Percentiles rank a stretch among this genome's conserved stretches.
Evolutionary conservation across 2,113 vertebrate species (phyloP).

Genomic region (Pangasianodon gigas): DNA sequence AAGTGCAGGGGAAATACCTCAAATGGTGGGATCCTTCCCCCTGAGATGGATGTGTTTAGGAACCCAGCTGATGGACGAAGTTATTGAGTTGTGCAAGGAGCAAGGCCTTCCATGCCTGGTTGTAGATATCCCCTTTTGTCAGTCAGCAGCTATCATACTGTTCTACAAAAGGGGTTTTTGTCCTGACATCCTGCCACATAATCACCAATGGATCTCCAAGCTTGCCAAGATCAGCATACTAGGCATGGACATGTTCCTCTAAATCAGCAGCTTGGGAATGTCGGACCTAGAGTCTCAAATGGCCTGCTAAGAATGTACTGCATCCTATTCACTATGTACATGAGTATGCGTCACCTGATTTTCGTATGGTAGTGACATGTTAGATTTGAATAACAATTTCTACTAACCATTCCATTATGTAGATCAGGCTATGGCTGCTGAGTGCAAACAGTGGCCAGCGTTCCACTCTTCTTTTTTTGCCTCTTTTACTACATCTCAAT

Average conservation of each 20-base stretch:
- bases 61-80: constrained; percentile 55
- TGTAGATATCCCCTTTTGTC: constrained; percentile 64
- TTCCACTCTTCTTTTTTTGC: neutral
- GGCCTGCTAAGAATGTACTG: neutral
- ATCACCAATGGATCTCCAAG: constrained; percentile 63
- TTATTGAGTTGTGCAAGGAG: constrained; percentile 68
- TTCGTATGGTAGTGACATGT: neutral
- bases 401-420: neutral
- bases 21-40: constrained; percentile 56
- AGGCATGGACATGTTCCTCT: constrained; percentile 68
- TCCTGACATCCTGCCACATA: constrained; percentile 56
- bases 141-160: constrained; percentile 58
- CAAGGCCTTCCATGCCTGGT: constrained; percentile 55
- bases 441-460: neutral
- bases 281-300: neutral
- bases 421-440: neutral
- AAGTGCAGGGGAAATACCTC: constrained; percentile 59
- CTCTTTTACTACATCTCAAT: neutral
- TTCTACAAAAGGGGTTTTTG: constrained; percentile 62
- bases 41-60: constrained; percentile 61
- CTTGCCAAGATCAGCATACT: constrained; percentile 61
- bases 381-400: neutral
- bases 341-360: neutral
- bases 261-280: neutral
- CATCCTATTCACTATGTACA: neutral